Base-by-base conservation (phyloP, 2,113 vertebrate species). In the Oceanites oceanicus region DNA sequence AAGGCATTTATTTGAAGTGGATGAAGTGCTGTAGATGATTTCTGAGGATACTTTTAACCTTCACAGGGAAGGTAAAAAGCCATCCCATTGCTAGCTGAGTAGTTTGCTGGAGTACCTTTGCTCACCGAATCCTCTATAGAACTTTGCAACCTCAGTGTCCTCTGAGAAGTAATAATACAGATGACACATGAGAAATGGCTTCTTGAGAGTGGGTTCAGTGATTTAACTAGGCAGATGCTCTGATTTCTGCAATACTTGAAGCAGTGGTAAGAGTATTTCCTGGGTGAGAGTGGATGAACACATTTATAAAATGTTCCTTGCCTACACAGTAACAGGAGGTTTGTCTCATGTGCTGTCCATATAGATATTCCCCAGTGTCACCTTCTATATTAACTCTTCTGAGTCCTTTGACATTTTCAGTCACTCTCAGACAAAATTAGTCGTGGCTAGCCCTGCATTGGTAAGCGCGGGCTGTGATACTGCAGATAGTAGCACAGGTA, bases 341-440 rank as follows among this genome's bases (percentile, higher is more conserved):
- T 86, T 77, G 19, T 44, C 26, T 83, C 6, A 0, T 4, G 7
- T 47, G 36, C 58, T 55, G 49, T 49, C 53, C 25, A 0, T 8
- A 10, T 58, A 21, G 17, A 2, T 36, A 3, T 22, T 72, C 27
- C 50, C 45, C 58, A 11, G 21, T 72, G 42, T 36, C 25, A 11
- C 3, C 1, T 11, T 30, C 34, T 47, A 0, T 5, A 8, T 49
- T 62, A 7, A 1, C 25, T 71, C 13, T 56, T 22, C 15, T 25
- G 30, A 67, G 32, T 34, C 27, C 36, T 68, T 34, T 47, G 45
- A 2, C 4, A 9, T 6, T 3, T 61, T 42, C 8, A 45, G 36
- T 66, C 7, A 2, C 26, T 63, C 7, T 45, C 4, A 1, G 27
- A 11, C 1, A 36, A n/a, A 68, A 42, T 16, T 20, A 30, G 42